Base-by-base conservation (phyloP, 2,888 invertebrate genomes). In the Gari tellinella region DNA sequence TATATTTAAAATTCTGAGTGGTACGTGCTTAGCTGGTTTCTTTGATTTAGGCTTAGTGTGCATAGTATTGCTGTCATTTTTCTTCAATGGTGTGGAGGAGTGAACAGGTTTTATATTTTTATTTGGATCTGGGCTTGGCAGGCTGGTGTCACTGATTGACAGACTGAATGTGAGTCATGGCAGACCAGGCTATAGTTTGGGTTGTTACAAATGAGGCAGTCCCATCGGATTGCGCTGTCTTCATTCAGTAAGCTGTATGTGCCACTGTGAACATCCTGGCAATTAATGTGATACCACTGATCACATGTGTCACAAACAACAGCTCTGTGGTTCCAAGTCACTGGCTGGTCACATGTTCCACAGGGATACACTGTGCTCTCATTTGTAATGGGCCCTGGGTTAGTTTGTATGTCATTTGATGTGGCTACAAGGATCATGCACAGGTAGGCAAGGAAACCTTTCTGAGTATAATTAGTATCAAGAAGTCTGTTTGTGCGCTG, bases 321-420 rank as follows among this genome's bases (percentile, higher is more conserved):
- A 8, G 37, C 61, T 21, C 23, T 25, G 17, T 51, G 37, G 15
- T 61, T 51, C 60, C 61, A 61, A 25, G 46, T 62, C 14, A 62
- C 52, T 14, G 62, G 62, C 23, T 12, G 23, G 23, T 61, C 61
- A 17, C 62, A 62, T 40, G 52, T 51, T 1, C 51, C 61, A 40
- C 62, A 62, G 7, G 62, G 62, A 46, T 62, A 62, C 1, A 67
- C 21, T 14, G n/a, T n/a, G n/a, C n/a, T n/a, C n/a, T n/a, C n/a
- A n/a, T n/a, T n/a, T n/a, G n/a, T n/a, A n/a, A n/a, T 26, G n/a
- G 51, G 56, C 7, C 55, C 56, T 2, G 61, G 55, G 21, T 63
- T 63, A 14, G 26, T 7, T 19, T 51, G 17, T 15, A 57, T 31
- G 43, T 31, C 37, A 21, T 67, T 51, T 1, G 65, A 49, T 5